These are phyloP conservation scores for Anguilla marmorata DNA, from an alignment of 2,797 vertebrate genomes.

Conservation along the genomic window DNA sequence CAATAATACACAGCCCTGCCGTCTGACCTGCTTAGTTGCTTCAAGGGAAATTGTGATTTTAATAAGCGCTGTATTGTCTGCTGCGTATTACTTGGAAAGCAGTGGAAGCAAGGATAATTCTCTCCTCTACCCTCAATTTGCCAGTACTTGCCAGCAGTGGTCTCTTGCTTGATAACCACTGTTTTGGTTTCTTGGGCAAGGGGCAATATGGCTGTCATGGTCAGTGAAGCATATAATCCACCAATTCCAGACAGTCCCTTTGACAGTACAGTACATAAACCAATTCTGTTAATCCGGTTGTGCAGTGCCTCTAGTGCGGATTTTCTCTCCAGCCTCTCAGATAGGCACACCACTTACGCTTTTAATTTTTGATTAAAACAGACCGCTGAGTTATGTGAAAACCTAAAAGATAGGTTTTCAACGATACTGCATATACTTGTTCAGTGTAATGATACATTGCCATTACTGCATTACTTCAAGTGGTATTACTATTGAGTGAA, in stretches of 20 bases:
- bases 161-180: constrained; percentile 53
- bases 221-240: constrained; percentile 48
- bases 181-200: constrained; percentile 53
- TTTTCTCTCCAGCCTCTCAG: neutral
- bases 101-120: constrained; percentile 61
- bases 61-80: constrained; percentile 68
- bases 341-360: neutral
- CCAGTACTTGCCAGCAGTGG: constrained; percentile 52
- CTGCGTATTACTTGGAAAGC: constrained; percentile 67
- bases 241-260: neutral
- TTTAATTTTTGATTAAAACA: neutral
- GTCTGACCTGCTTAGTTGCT: constrained; percentile 53
- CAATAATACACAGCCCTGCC: constrained; percentile 39
- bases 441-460: neutral
- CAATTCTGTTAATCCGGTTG: neutral
- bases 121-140: constrained; percentile 52
- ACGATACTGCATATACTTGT: neutral
- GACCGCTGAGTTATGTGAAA: neutral
- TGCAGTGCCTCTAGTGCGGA: neutral
- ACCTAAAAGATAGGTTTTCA: neutral
- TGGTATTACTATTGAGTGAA: neutral
- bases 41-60: constrained; percentile 61
- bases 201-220: constrained; percentile 51
- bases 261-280: neutral
- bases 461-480: too few relatives aligned